Base-by-base conservation (phyloP, 2,113 vertebrate genomes). In the Machaerirhynchus nigripectus region DNA sequence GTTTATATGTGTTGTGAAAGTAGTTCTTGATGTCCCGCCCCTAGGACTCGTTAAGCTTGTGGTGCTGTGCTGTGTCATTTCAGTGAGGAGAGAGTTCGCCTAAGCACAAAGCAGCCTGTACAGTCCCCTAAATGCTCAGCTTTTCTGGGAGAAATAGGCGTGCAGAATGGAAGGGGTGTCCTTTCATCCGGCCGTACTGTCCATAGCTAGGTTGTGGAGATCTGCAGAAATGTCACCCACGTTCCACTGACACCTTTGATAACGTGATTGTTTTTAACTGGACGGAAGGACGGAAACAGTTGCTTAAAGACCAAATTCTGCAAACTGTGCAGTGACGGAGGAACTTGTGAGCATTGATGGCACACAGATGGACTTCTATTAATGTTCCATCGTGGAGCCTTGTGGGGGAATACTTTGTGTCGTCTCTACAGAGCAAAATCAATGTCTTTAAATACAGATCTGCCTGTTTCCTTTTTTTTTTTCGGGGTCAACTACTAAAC, bases 171-270 rank as follows among this genome's bases (percentile, higher is more conserved):
- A 30, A 15, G 40, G 33, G 15, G 15, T 15, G 71, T 70, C 39
- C 13, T 21, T 13, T 22, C 4, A 0, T 18, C 10, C 30, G 0
- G 11, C 19, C 1, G 0, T 3, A 0, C 44, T 1, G 1, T 42
- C 27, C 24, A 11, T 4, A 1, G 55, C 15, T 1, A 3, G 42
- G 44, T 8, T 35, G 28, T 15, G 55, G 65, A 30, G 70, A 17
- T 5, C 24, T 26, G 42, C 39, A 18, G 55, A 11, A 40, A 5
- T 4, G 1, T 63, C 73, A 30, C 21, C n/a, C 31, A 0, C 11
- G 2, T 40, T 74, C 47, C 3, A 3, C 60, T 8, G 80, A 13
- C 40, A 1, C 50, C 18, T 52, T 0, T 17, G 30, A 1, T 15
- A 64, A 7, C 44, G 71, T 16, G 70, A 40, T 69, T 65, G 49